Evolutionary conservation across 35 echinoderm and acorn worm species (phyloP).

Genomic region (Nesometra sesokonis): DNA sequence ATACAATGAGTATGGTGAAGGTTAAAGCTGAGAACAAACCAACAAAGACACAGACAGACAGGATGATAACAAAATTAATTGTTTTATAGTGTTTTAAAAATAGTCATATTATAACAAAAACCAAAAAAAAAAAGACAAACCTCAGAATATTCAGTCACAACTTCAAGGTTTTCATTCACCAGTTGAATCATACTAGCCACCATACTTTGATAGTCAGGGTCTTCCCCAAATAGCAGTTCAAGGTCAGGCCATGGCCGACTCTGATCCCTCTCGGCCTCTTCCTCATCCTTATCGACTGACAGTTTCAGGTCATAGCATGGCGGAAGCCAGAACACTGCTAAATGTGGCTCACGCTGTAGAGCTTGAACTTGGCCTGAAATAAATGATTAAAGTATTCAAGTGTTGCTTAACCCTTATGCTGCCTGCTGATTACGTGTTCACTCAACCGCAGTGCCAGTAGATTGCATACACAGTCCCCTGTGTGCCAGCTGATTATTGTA

Average conservation of each 20-base stretch:
- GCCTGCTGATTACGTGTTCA: too few species aligned
- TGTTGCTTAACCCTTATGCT: too few species aligned
- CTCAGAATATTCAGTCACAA: slow-evolving; percentile 55
- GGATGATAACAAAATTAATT: background rate
- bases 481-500: too few species aligned
- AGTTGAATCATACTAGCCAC: slow-evolving; percentile 36
- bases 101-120: background rate
- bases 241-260: slow-evolving; percentile 82
- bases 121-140: slow-evolving; percentile 3
- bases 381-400: too few species aligned
- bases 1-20: too few species aligned
- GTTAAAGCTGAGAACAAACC: too few species aligned
- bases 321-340: slow-evolving; percentile 81
- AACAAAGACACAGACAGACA: too few species aligned
- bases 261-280: slow-evolving; percentile 16
- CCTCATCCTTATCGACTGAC: slow-evolving; percentile 16
- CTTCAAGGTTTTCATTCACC: slow-evolving; percentile 55
- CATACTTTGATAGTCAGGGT: slow-evolving; percentile 52
- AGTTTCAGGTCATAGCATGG: slow-evolving; percentile 92
- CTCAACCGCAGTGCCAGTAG: too few species aligned
- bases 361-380: slow-evolving; percentile 63
- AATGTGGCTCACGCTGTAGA: slow-evolving; percentile 72
- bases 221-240: slow-evolving; percentile 83
- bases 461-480: too few species aligned
- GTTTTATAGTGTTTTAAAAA: too few species aligned